Conservation (phyloP, 30 jellyfish, hydroid and myxozoan genomes). For the Catostylus mosaicus region DNA sequence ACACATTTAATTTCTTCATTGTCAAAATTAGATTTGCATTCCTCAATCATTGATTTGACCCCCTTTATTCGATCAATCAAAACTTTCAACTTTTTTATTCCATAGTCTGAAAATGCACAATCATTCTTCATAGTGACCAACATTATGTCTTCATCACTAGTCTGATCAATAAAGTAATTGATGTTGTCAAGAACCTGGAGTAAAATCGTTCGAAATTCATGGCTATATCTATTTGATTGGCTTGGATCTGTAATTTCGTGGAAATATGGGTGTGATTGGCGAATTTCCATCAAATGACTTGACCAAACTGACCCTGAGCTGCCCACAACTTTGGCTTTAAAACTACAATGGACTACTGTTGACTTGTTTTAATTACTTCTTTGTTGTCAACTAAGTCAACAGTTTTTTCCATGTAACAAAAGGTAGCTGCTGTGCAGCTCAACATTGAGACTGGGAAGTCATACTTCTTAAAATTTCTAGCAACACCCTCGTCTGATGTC, state of each 20-base stretch:
- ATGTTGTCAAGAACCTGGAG: no score
- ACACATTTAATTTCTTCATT: no score
- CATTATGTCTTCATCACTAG: no score
- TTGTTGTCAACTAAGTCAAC: neutral
- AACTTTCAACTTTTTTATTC: no score
- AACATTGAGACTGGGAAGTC: slow-evolving; percentile 47
- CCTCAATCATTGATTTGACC: no score
- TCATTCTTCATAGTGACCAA: no score
- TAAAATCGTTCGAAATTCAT: no score
- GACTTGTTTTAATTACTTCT: slow-evolving; percentile 16
- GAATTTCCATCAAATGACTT: slow-evolving; percentile 27
- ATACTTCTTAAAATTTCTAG: slow-evolving; percentile 20
- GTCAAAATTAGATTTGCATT: no score
- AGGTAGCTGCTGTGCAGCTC: slow-evolving; percentile 40
- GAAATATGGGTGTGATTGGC: slow-evolving; percentile 33
- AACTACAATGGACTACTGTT: neutral
- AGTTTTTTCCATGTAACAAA: slow-evolving; percentile 10
- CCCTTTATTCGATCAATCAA: neutral
- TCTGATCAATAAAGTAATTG: no score
- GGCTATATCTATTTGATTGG: no score
- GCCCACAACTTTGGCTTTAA: slow-evolving; percentile 51
- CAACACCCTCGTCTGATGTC: slow-evolving; percentile 5
- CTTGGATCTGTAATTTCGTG: no score
- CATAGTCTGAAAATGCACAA: no score
- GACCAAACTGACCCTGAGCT: slow-evolving; percentile 62